Conservation (phyloP, 2,888 invertebrate genomes). For the Leptinotarsa haldemani region DNA sequence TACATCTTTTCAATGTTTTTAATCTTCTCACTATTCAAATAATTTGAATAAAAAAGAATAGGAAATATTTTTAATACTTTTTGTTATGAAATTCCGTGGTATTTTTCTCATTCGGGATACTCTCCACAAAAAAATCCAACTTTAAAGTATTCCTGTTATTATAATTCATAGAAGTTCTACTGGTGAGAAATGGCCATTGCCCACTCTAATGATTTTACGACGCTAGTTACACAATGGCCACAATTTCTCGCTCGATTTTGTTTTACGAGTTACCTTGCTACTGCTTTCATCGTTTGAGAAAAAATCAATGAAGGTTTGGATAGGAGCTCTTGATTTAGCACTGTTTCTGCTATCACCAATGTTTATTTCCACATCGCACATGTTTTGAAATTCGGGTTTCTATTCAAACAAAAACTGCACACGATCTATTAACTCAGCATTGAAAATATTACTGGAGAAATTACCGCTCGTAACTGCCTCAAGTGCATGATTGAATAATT, state of each 20-base stretch:
- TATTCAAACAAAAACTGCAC: neutral
- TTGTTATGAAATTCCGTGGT: too few relatives aligned
- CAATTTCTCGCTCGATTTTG: neutral
- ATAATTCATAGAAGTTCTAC: too few relatives aligned
- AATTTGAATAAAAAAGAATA: too few relatives aligned
- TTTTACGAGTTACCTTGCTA: conserved; percentile 4
- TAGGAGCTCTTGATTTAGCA: neutral
- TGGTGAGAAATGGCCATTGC: too few relatives aligned
- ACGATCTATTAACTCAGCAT: neutral
- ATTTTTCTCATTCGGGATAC: too few relatives aligned
- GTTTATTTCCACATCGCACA: conserved; percentile 9
- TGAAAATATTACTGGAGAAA: neutral
- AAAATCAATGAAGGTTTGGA: neutral
- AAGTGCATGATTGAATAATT: conserved; percentile 20
- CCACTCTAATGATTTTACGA: too few relatives aligned
- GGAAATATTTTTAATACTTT: too few relatives aligned
- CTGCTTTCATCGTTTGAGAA: neutral
- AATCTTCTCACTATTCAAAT: too few relatives aligned
- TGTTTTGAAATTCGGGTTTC: neutral
- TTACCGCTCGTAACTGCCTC: neutral
- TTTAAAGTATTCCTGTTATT: too few relatives aligned
- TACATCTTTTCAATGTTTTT: too few relatives aligned
- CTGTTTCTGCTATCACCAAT: neutral
- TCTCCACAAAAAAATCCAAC: too few relatives aligned
- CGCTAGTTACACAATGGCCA: too few relatives aligned